These are phyloP conservation scores for Macrotis lagotis DNA, from an alignment of 2,113 vertebrate species.

Conservation along the genomic window DNA sequence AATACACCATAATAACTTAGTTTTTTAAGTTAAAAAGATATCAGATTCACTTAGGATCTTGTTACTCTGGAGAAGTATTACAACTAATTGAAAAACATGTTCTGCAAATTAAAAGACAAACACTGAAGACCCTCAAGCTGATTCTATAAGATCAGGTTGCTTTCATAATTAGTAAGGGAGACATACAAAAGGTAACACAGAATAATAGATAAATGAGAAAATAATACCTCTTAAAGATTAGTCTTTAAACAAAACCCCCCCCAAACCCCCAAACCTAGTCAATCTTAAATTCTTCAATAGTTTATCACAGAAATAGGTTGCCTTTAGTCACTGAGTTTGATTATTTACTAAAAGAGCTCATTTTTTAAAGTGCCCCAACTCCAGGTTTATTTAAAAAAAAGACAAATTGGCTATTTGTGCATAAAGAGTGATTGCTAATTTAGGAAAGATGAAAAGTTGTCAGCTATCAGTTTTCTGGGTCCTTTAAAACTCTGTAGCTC, in stretches of 20 bases:
- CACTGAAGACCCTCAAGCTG: neutral
- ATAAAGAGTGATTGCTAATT: neutral
- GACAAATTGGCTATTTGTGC: neutral
- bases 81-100: neutral
- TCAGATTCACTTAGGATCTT: conserved; percentile 43
- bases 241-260: conserved; percentile 17
- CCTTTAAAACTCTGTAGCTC: neutral
- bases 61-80: conserved; percentile 26
- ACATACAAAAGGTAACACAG: conserved; percentile 7
- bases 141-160: neutral
- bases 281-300: conserved; percentile 24
- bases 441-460: neutral
- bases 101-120: conserved; percentile 8
- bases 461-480: neutral
- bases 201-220: conserved; percentile 25
- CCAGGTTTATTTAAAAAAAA: neutral
- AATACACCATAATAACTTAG: neutral
- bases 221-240: conserved; percentile 30
- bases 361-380: neutral
- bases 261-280: too few relatives aligned
- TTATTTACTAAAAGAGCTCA: neutral
- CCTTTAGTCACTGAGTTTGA: neutral
- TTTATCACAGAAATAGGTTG: neutral
- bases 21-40: neutral
- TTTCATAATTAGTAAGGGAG: neutral